Base-by-base conservation (phyloP, 2,888 invertebrate genomes). In the Melanostoma scalare region DNA sequence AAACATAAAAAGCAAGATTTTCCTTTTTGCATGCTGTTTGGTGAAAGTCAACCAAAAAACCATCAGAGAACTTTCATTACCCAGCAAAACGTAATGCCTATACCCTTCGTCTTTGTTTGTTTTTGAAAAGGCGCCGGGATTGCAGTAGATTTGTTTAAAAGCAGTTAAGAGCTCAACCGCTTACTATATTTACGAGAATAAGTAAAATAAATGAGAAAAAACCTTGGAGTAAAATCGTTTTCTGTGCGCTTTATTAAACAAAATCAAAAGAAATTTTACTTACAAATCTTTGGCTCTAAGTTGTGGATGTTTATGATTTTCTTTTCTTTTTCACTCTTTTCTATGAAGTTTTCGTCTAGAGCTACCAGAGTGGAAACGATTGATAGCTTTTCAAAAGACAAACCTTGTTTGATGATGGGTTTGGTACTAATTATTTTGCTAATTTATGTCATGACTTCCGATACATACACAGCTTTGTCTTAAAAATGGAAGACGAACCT, bases 311-410 rank as follows among this genome's bases (percentile, higher is more conserved):
- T 20, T 44, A 8, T 8, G 36, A 63, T 4, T 30, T 38, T 63
- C 31, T 50, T 48, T 3, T 44, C 20, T 20, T 33, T 38, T n/a
- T 35, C 44, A 10, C 20, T 10, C 9, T 3, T 56, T 30, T 31
- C 8, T 36, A 8, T 30, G 40, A 38, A 5, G 3, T 4, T 6
- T 20, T 20, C 1, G 20, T 20, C 20, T 20, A 20, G 20, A 20
- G 20, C 20, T 20, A 20, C 30, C n/a, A 63, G 38, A 8, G 33
- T 10, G 31, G 44, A 50, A 44, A 74, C 65, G 82, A 77, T 77
- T 78, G 74, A 77, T 74, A 52, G 68, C 46, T 48, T 77, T 77
- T 46, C 58, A 74, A 73, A 82, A 30, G 58, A 69, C 69, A 69
- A 69, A 72, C 61, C 61, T 56, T 67, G 61, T 53, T 81, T 76